These are phyloP conservation scores for Takifugu ocellatus DNA, from an alignment of 2,797 vertebrate genomes.

Conservation along the genomic window DNA sequence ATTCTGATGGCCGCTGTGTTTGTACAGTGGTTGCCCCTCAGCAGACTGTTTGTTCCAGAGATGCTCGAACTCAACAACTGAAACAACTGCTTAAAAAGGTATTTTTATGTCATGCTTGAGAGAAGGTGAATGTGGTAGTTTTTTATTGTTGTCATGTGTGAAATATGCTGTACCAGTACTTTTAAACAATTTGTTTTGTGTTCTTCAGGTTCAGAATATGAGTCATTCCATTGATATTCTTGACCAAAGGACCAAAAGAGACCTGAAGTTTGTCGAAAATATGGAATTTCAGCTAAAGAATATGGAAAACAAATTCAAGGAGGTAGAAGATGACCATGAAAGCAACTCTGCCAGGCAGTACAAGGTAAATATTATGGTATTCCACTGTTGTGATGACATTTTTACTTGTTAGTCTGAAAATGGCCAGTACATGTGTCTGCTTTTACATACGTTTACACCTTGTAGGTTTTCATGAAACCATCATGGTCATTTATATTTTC, in stretches of 20 bases:
- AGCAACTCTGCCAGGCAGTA: constrained; percentile 91
- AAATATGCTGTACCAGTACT: background rate
- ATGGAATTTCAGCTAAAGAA: constrained; percentile 93
- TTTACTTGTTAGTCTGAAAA: no score
- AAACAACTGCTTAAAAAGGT: constrained; percentile 95
- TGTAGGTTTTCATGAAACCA: background rate
- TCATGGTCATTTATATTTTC: background rate
- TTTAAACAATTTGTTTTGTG: background rate
- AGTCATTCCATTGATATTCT: constrained; percentile 93
- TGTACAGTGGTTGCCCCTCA: constrained; percentile 97
- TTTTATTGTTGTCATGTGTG: background rate
- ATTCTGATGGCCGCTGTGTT: constrained; percentile 94
- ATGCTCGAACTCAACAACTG: constrained; percentile 92
- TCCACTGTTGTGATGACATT: background rate
- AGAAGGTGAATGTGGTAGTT: background rate
- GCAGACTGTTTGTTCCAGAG: constrained; percentile 91
- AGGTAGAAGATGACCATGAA: constrained; percentile 92
- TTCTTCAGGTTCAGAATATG: constrained; percentile 92
- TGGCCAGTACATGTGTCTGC: background rate
- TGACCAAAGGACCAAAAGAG: constrained; percentile 91
- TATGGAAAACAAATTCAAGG: constrained; percentile 91
- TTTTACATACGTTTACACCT: no score
- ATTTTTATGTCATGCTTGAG: background rate
- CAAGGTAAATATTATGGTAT: constrained; percentile 78
- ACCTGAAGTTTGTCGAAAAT: constrained; percentile 92